Conservation (phyloP, 2,888 invertebrate genomes). For the Plusia festucae region DNA sequence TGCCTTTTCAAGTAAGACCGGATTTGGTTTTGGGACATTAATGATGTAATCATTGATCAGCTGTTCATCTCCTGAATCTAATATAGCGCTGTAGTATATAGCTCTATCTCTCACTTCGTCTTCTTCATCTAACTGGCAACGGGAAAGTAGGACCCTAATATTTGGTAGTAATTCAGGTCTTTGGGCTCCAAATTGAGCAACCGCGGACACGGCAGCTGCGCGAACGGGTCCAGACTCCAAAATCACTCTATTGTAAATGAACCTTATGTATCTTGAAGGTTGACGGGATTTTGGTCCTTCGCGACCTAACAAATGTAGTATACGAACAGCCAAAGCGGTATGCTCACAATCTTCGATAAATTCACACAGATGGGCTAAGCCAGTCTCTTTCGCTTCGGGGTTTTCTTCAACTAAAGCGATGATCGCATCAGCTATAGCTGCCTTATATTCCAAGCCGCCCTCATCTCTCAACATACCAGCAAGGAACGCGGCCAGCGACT, state of each 20-base stretch:
- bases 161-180: constrained; percentile 92
- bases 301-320: constrained; percentile 98
- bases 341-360: constrained; percentile 99
- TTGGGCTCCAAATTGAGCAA: constrained; percentile 99
- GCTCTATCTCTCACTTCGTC: constrained; percentile 99
- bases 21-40: constrained; percentile 94
- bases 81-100: constrained; percentile 97
- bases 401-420: constrained; percentile 99
- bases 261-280: constrained; percentile 95
- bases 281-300: constrained; percentile 99
- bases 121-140: constrained; percentile 98
- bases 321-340: constrained; percentile 97
- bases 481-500: constrained; percentile 98
- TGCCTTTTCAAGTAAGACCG: constrained; percentile 96
- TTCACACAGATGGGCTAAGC: constrained; percentile 98
- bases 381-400: constrained; percentile 98
- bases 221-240: constrained; percentile 98
- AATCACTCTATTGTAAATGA: constrained; percentile 97
- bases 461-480: constrained; percentile 99
- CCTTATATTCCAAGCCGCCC: constrained; percentile 99
- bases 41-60: constrained; percentile 94
- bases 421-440: constrained; percentile 99
- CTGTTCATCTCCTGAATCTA: constrained; percentile 92
- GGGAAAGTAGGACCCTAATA: constrained; percentile 93
- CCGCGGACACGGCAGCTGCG: constrained; percentile 98